A percentile compares a stretch with the other conserved stretches of the same genome.
Evolutionary conservation across 2,888 invertebrate genomes (phyloP).

Genomic region (Microplitis manilae): DNA sequence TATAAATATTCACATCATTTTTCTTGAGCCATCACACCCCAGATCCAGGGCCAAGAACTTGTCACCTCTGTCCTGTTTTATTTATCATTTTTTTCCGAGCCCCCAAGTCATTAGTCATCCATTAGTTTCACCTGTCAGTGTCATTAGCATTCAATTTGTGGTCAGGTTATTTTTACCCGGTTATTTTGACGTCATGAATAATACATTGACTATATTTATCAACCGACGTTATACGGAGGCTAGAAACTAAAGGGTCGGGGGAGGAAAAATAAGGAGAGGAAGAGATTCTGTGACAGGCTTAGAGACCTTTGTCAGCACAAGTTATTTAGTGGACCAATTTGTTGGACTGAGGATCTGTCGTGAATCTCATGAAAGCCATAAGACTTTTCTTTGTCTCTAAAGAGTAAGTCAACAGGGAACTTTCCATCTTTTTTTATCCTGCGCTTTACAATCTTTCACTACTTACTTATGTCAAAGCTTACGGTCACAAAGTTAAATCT

Average conservation of each 20-base stretch:
- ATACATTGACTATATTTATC: background rate
- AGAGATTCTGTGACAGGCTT: background rate
- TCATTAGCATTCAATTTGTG: background rate
- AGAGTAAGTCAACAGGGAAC: constrained; percentile 2
- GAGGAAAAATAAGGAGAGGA: background rate
- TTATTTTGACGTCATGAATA: background rate
- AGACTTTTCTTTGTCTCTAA: background rate
- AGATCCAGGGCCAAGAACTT: background rate
- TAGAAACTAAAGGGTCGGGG: background rate
- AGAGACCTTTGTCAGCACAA: background rate
- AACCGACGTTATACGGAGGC: background rate
- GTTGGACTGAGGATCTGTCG: background rate
- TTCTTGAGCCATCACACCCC: background rate
- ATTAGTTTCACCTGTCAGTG: background rate
- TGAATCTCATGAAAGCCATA: background rate
- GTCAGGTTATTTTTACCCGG: background rate
- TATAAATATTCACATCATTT: background rate
- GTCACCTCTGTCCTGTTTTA: background rate
- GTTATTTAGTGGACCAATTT: background rate
- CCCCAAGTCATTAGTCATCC: background rate
- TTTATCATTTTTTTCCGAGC: background rate
- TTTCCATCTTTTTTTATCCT: background rate
- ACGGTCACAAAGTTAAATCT: too few relatives aligned
- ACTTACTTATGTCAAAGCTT: too few relatives aligned
- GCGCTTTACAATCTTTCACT: constrained; percentile 3